A percentile compares a stretch with the other conserved stretches of the same genome.
phyloP scores from a whole-genome alignment of 2,888 invertebrate genomes.

The Morpho deidamia region DNA sequence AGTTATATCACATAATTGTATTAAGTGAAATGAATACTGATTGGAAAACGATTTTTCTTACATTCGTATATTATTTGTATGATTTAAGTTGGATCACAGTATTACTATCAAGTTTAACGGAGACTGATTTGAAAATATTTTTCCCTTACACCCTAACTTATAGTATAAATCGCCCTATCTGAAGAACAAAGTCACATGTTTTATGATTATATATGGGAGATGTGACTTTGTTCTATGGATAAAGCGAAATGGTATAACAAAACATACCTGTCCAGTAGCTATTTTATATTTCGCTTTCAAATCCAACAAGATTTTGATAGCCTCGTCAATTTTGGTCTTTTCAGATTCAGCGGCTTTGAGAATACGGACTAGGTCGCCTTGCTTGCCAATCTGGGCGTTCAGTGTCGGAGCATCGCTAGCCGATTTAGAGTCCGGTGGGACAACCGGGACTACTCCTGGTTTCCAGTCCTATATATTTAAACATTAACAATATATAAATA shows the following conservation, averaged over 20 bases:
- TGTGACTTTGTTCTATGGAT: too few species aligned
- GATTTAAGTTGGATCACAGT: too few species aligned
- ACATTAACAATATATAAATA: neutral
- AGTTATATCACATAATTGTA: too few species aligned
- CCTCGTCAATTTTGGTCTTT: slow-evolving; percentile 51
- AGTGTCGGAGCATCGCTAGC: slow-evolving; percentile 17
- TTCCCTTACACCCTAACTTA: too few species aligned
- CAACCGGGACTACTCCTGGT: slow-evolving; percentile 12
- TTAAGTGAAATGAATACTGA: neutral
- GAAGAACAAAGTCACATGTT: too few species aligned
- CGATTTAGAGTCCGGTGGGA: neutral
- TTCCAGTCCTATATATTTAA: slow-evolving; percentile 30
- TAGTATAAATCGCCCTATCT: too few species aligned
- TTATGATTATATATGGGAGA: too few species aligned
- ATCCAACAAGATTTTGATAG: slow-evolving; percentile 78
- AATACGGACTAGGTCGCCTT: slow-evolving; percentile 83
- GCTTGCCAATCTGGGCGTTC: slow-evolving; percentile 67
- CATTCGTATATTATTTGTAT: too few species aligned
- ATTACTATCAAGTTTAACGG: too few species aligned
- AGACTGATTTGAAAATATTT: too few species aligned
- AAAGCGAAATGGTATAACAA: neutral
- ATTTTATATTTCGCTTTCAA: slow-evolving; percentile 87
- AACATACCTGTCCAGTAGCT: slow-evolving; percentile 43
- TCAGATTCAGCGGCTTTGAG: slow-evolving; percentile 81
- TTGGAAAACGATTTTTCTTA: too few species aligned